Evolutionary conservation across 2,888 invertebrate species (phyloP).

Genomic region (Spicauda simplicius): DNA sequence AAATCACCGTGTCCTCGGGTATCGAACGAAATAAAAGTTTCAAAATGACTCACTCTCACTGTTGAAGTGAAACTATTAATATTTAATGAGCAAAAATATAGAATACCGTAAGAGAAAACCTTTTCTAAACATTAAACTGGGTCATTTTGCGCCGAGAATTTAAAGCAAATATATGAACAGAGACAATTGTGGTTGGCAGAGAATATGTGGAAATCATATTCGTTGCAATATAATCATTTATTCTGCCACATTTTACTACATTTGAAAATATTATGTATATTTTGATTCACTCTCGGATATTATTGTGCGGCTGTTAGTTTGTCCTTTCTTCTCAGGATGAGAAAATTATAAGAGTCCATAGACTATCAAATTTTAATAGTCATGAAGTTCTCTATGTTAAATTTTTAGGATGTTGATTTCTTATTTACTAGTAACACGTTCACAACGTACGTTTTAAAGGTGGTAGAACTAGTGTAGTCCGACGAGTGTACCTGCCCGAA

Average conservation of each 20-base stretch:
- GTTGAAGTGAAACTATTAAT: constrained; percentile 25
- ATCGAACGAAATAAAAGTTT: constrained; percentile 10
- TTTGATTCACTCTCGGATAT: too few relatives aligned
- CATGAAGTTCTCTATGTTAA: too few relatives aligned
- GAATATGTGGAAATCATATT: constrained; percentile 31
- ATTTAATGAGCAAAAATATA: constrained; percentile 35
- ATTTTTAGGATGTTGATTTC: too few relatives aligned
- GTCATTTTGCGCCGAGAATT: constrained; percentile 34
- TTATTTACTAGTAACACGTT: too few relatives aligned
- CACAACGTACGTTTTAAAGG: too few relatives aligned
- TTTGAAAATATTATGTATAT: background rate
- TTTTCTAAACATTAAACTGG: constrained; percentile 36
- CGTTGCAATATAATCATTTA: constrained; percentile 27
- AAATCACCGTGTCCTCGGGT: constrained; percentile 10
- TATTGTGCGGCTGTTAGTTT: too few relatives aligned
- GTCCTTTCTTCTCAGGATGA: too few relatives aligned
- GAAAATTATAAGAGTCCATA: too few relatives aligned
- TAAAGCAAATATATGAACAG: constrained; percentile 36
- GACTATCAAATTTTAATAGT: too few relatives aligned
- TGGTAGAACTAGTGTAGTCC: too few relatives aligned
- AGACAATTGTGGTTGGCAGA: constrained; percentile 27
- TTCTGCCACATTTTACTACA: constrained; percentile 22
- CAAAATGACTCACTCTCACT: constrained; percentile 11
- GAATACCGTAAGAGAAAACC: constrained; percentile 29
- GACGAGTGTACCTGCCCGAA: too few relatives aligned